A percentile compares a stretch with the other conserved stretches of the same genome.
These are phyloP conservation scores for Polypterus bichir DNA, from an alignment of 2,113 vertebrate species.

Conservation along the genomic window DNA sequence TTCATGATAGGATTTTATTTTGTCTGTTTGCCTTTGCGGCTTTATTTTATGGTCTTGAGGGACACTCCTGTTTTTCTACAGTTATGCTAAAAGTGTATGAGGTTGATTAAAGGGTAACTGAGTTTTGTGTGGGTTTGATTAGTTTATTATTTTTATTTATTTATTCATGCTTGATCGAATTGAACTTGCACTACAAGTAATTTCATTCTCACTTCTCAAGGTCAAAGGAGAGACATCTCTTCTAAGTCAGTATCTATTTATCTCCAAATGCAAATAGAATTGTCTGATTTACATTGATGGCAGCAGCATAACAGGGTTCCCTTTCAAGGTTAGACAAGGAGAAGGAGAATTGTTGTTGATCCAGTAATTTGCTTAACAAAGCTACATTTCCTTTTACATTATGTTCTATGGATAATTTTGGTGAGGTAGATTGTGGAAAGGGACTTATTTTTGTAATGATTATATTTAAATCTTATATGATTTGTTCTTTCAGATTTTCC, in stretches of 20 bases:
- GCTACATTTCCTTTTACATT: neutral
- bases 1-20: no score
- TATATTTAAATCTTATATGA: no score
- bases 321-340: conserved; percentile 5
- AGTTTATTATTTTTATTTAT: conserved; percentile 24
- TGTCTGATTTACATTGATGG: conserved; percentile 43
- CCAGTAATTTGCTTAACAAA: neutral
- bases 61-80: conserved; percentile 3
- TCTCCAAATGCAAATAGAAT: conserved; percentile 53
- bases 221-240: conserved; percentile 49
- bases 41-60: conserved; percentile 12
- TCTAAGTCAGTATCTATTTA: conserved; percentile 50
- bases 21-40: neutral
- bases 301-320: conserved; percentile 4
- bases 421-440: no score
- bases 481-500: no score
- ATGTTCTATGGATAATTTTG: no score
- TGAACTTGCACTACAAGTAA: conserved; percentile 42
- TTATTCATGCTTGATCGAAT: conserved; percentile 33
- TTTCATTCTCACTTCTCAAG: conserved; percentile 51
- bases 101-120: conserved; percentile 22
- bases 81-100: neutral
- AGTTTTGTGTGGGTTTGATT: conserved; percentile 33
- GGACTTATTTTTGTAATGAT: no score
- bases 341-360: neutral